Base-by-base conservation (phyloP, 2,113 vertebrate species). In the Xenus cinereus region DNA sequence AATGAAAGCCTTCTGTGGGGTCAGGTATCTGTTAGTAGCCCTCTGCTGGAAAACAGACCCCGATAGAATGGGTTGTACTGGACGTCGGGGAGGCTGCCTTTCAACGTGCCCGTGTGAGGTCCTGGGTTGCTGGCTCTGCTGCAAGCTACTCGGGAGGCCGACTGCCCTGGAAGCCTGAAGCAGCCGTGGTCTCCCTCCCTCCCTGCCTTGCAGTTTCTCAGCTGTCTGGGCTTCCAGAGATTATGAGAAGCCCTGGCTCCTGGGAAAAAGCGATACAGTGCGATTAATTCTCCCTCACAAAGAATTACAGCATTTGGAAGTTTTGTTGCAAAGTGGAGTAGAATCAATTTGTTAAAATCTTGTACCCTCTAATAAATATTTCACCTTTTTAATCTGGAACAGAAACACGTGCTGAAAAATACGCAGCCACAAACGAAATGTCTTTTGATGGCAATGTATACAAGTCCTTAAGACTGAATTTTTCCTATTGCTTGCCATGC, bases 21-120 rank as follows among this genome's bases (percentile, higher is more conserved):
- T 63, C 37, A 27, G 19, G 20, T 12, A 19, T 30, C 8, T 54
- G 24, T 48, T 24, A 53, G 19, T 6, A 77, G 12, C 10, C 54
- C n/a, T 81, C 30, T 39, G 11, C 23, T 57, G 16, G 35, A 75
- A 79, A 87, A 19, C 8, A 14, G 19, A 45, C 7, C 1, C 1
- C 0, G 1, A 20, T 0, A 27, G 45, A 71, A 41, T 0, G 0
- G 9, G 9, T 22, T 48, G 4, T 32, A 4, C 6, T 23, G 71
- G 43, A 6, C 27, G n/a, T 26, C 3, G 1, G 12, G 17, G 11
- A 0, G 2, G 54, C 20, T 81, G 39, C 7, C 10, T n/a, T 35
- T n/a, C 48, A 3, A 0, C 1, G 10, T 28, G 26, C 17, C 43
- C 46, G 15, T 6, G 30, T 13, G 22, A 57, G 35, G 35, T 73